phyloP scores from a whole-genome alignment of 2,797 vertebrate genomes.

The Gambelia wislizenii region DNA sequence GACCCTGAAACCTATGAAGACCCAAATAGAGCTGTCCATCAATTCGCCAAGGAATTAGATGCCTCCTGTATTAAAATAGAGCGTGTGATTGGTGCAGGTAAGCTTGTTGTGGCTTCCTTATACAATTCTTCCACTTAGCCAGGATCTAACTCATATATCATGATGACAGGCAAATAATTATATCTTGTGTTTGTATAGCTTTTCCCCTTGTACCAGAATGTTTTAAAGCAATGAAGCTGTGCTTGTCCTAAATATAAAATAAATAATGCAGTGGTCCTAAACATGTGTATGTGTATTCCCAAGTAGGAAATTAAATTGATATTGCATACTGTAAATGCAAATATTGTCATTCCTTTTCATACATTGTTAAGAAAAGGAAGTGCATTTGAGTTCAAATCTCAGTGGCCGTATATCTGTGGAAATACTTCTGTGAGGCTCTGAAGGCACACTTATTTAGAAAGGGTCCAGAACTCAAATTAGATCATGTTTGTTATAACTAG shows the following conservation, averaged over 20 bases:
- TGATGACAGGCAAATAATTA: constrained; percentile 92
- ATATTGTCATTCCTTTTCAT: constrained; percentile 32
- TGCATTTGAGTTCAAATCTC: constrained; percentile 51
- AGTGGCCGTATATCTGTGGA: neutral
- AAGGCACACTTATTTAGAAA: constrained; percentile 48
- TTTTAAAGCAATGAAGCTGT: constrained; percentile 72
- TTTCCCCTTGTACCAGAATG: constrained; percentile 74
- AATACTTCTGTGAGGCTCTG: constrained; percentile 50
- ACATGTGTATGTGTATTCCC: constrained; percentile 52
- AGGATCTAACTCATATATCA: constrained; percentile 86
- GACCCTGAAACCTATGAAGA: constrained; percentile 99
- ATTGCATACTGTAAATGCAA: neutral
- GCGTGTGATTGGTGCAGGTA: constrained; percentile 98
- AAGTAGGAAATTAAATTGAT: constrained; percentile 41
- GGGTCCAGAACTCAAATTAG: constrained; percentile 37
- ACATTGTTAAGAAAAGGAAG: neutral
- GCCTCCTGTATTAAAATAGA: constrained; percentile 99
- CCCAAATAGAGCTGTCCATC: constrained; percentile 99
- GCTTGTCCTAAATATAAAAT: constrained; percentile 66
- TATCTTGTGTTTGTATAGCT: constrained; percentile 80
- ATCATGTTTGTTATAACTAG: constrained; percentile 46
- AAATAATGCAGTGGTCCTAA: constrained; percentile 40
- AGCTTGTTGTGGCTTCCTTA: constrained; percentile 82
- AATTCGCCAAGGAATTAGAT: constrained; percentile 99
- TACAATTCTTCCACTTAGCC: constrained; percentile 82